Conservation (phyloP, 2,113 vertebrate species). For the Dromiciops gliroides region DNA sequence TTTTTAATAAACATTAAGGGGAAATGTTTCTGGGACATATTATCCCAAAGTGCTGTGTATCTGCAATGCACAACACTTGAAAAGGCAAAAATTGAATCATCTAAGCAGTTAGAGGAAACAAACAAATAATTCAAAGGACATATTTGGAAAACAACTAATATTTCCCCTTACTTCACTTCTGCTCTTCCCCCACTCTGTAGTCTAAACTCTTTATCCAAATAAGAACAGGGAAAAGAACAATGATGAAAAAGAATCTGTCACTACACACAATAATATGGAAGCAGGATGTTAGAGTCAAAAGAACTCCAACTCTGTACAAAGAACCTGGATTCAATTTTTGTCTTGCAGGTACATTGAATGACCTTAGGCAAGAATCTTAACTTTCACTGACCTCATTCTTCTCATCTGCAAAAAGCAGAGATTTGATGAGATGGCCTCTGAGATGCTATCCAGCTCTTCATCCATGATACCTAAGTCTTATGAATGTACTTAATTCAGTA, state of each 20-base stretch:
- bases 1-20: conserved; percentile 36
- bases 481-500: conserved; percentile 16
- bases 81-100: conserved; percentile 20
- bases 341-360: not conserved
- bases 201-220: conserved; percentile 35
- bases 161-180: conserved; percentile 31
- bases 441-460: not conserved
- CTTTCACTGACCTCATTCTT: not conserved
- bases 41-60: not conserved
- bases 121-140: not conserved
- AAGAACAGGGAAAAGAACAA: conserved; percentile 45
- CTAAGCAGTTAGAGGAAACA: conserved; percentile 47
- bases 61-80: not conserved
- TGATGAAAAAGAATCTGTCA: not conserved
- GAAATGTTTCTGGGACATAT: conserved; percentile 10
- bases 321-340: not conserved
- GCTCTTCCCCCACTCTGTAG: not conserved
- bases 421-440: not conserved
- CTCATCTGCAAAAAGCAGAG: not conserved
- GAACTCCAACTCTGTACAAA: not conserved
- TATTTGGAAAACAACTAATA: conserved; percentile 33
- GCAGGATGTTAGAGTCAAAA: not conserved
- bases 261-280: conserved; percentile 26
- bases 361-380: not conserved
- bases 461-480: not conserved